phyloP scores from a whole-genome alignment of 2,797 vertebrate species.

The Rhyacichthys aspro region DNA sequence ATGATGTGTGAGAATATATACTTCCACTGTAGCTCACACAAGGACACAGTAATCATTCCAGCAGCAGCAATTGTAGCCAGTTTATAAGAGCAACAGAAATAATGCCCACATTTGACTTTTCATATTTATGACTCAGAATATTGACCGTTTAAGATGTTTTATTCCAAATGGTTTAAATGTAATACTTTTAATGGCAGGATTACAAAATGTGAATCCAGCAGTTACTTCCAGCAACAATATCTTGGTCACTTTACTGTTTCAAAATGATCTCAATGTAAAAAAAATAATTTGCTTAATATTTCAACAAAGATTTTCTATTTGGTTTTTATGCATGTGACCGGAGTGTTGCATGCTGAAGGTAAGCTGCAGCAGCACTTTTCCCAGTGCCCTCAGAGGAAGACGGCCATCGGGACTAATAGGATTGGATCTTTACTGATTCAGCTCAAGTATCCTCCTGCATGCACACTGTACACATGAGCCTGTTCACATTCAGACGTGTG shows the following conservation, averaged over 20 bases:
- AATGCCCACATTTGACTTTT: no score
- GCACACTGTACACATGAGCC: slow-evolving; percentile 3
- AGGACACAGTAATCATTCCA: not conserved
- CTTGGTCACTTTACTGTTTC: no score
- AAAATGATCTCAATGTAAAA: no score
- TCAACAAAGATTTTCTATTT: not conserved
- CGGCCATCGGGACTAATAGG: slow-evolving; percentile 49
- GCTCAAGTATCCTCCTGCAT: slow-evolving; percentile 36
- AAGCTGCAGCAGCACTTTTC: slow-evolving; percentile 28
- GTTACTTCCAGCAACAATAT: no score
- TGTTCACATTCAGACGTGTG: not conserved
- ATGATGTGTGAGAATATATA: not conserved
- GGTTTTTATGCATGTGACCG: slow-evolving; percentile 17
- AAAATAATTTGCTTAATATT: no score
- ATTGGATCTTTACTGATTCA: slow-evolving; percentile 44
- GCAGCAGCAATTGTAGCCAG: no score
- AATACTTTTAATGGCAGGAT: no score
- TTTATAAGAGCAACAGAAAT: no score
- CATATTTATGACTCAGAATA: no score
- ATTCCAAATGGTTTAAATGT: no score
- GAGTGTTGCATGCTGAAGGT: slow-evolving; percentile 19
- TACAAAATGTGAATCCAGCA: no score
- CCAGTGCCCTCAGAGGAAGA: slow-evolving; percentile 27
- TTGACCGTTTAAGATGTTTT: no score
- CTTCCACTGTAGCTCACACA: not conserved